phyloP scores from a whole-genome alignment of 1,140 invertebrate genomes.

The Lamellibrachia luymesi region DNA sequence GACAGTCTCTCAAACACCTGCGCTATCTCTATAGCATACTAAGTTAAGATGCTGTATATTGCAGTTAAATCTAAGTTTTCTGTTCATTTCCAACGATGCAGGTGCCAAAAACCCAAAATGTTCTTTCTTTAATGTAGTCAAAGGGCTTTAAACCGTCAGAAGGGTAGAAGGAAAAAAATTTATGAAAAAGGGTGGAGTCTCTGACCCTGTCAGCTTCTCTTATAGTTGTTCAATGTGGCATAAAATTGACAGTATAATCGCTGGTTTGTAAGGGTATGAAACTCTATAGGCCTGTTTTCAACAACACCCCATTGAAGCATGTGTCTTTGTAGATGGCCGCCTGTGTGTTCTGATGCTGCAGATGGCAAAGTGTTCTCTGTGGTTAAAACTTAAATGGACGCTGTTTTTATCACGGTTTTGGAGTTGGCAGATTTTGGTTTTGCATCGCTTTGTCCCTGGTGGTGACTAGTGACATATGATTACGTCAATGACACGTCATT shows the following conservation, averaged over 20 bases:
- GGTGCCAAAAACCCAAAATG: not conserved
- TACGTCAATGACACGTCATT: no score
- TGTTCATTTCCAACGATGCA: not conserved
- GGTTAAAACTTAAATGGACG: not conserved
- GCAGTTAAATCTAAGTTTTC: not conserved
- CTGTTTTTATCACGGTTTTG: not conserved
- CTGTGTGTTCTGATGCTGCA: not conserved
- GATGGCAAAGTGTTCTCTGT: not conserved
- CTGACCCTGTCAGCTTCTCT: not conserved
- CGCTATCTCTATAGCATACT: not conserved
- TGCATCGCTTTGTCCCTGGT: not conserved
- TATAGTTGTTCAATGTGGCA: not conserved
- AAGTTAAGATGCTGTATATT: not conserved
- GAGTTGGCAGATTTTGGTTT: not conserved
- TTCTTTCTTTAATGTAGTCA: not conserved
- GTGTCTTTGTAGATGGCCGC: not conserved
- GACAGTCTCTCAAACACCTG: no score
- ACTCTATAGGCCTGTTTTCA: not conserved
- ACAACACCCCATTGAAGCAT: not conserved
- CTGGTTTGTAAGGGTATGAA: not conserved
- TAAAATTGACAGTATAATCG: slow-evolving; percentile 5
- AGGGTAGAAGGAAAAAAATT: not conserved
- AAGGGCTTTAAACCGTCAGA: not conserved
- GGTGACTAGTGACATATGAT: no score
- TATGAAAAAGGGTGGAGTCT: not conserved